phyloP scores from a whole-genome alignment of 2,113 vertebrate genomes.

The Hypomesus transpacificus region DNA sequence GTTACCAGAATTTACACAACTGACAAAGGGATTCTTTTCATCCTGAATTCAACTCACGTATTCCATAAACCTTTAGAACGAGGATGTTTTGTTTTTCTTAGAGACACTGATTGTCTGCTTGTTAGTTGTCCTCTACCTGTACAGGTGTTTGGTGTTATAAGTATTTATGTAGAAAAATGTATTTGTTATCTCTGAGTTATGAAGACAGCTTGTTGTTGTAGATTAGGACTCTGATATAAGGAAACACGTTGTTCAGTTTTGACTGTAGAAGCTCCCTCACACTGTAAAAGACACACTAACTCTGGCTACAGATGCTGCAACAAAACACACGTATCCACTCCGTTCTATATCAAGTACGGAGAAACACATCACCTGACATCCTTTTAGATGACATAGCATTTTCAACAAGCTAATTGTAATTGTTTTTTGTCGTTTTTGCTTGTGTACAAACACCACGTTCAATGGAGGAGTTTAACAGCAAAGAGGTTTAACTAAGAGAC shows the following conservation, averaged over 20 bases:
- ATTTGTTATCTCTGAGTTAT: constrained; percentile 24
- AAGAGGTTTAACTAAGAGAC: neutral
- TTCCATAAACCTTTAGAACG: too few relatives aligned
- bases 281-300: too few relatives aligned
- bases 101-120: too few relatives aligned
- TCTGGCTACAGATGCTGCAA: too few relatives aligned
- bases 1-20: neutral
- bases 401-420: neutral
- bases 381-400: too few relatives aligned
- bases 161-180: constrained; percentile 34
- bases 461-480: neutral
- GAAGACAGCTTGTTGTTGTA: constrained; percentile 42
- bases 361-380: neutral
- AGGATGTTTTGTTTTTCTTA: too few relatives aligned
- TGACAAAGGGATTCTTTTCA: constrained; percentile 12
- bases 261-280: too few relatives aligned
- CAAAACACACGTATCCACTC: neutral
- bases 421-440: neutral
- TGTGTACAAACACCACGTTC: neutral
- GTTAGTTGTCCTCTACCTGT: constrained; percentile 45
- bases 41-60: neutral
- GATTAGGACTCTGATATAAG: constrained; percentile 51
- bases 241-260: too few relatives aligned
- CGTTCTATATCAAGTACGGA: neutral
- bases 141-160: constrained; percentile 25